Evolutionary conservation across 2,113 vertebrate genomes (phyloP).

Genomic region (Catharus fuscescens): DNA sequence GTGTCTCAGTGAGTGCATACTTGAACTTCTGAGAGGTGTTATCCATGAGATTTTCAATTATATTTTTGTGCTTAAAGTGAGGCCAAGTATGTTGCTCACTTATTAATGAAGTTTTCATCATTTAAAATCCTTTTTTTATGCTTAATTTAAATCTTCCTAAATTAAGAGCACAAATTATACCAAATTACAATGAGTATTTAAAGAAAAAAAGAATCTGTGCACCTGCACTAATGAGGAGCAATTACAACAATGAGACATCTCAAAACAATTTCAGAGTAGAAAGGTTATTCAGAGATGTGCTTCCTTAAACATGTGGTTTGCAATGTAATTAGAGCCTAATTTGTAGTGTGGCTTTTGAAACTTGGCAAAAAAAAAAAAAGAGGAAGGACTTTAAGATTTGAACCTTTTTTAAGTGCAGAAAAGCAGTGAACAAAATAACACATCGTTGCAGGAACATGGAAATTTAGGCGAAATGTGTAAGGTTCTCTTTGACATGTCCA

Average conservation of each 20-base stretch:
- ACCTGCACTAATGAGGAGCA: constrained; percentile 54
- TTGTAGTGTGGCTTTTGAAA: neutral
- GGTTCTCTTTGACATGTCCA: neutral
- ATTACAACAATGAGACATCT: constrained; percentile 59
- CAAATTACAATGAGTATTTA: constrained; percentile 49
- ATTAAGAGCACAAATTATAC: constrained; percentile 24
- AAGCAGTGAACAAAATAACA: neutral
- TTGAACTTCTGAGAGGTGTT: constrained; percentile 37
- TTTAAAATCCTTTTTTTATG: constrained; percentile 1
- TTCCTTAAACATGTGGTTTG: constrained; percentile 34
- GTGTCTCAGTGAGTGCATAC: neutral
- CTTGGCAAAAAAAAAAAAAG: neutral
- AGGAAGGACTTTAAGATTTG: neutral
- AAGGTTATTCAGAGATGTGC: constrained; percentile 21
- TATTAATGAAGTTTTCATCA: constrained; percentile 14
- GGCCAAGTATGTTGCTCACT: neutral
- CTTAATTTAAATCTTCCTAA: constrained; percentile 48
- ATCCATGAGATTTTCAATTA: neutral
- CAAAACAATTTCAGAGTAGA: constrained; percentile 49
- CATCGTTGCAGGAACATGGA: neutral
- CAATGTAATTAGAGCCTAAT: constrained; percentile 13
- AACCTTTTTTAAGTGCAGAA: constrained; percentile 14
- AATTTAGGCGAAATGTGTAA: neutral
- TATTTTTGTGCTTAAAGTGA: neutral
- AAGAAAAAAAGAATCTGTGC: constrained; percentile 44